These are phyloP conservation scores for cattle (Bos taurus) DNA, from an alignment of 2,113 vertebrate genomes.

Conservation along the genomic window ARS-UCD2.0 NC_037342.1:37750001-37750500, in stretches of 20 bases:
- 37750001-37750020: not conserved
- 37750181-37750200: not conserved
- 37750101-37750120: not conserved
- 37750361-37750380: not conserved
- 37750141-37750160: not conserved
- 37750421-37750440: not conserved
- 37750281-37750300: not conserved
- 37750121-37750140: not conserved
- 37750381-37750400: not conserved
- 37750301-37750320: not conserved
- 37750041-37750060: not conserved
- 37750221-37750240: not conserved
- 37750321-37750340: not conserved
- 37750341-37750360: not conserved
- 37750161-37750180: not conserved
- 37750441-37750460: not conserved
- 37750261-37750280: not conserved
- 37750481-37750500: not conserved
- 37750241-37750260: not conserved
- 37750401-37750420: not conserved
- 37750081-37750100: not conserved
- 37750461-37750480: not conserved
- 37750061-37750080: not conserved
- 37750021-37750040: not conserved
- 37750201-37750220: not conserved